Evolutionary conservation across 2,888 invertebrate genomes (phyloP).

Genomic region (Plagodis dolabraria): DNA sequence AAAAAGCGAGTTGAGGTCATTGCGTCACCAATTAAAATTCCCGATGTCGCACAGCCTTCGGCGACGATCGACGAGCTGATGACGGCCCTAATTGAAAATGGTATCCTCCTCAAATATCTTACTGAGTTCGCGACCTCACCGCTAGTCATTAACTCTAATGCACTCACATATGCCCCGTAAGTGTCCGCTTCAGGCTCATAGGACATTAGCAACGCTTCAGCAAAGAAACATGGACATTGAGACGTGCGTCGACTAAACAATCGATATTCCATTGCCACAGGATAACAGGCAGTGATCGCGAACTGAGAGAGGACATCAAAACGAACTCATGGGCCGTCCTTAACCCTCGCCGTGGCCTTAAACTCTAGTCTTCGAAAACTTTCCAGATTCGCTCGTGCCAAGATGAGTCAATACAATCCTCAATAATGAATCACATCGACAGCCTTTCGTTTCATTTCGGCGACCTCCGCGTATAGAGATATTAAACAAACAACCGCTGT

Average conservation of each 20-base stretch:
- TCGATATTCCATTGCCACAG: conserved; percentile 31
- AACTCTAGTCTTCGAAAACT: conserved; percentile 24
- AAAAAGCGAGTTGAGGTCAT: conserved; percentile 65
- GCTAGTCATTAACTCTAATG: not conserved
- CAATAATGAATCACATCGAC: conserved; percentile 45
- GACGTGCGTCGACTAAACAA: conserved; percentile 27
- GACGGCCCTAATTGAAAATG: conserved; percentile 14
- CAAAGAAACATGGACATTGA: conserved; percentile 9
- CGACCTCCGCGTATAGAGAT: conserved; percentile 47
- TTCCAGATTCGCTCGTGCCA: conserved; percentile 29
- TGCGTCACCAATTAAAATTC: conserved; percentile 73
- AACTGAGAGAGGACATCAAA: conserved; percentile 11
- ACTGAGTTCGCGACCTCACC: conserved; percentile 1
- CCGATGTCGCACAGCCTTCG: conserved; percentile 52
- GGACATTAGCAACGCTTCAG: conserved; percentile 2
- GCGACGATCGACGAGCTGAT: conserved; percentile 40
- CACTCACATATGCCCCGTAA: not conserved
- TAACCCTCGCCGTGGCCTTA: conserved; percentile 30
- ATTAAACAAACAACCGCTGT: conserved; percentile 37
- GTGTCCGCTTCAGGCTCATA: not conserved
- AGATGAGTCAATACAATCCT: conserved; percentile 44
- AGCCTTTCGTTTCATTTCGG: conserved; percentile 44
- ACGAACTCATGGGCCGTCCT: conserved; percentile 18
- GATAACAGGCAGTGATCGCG: conserved; percentile 19
- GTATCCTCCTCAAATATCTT: conserved; percentile 5